Percentiles rank a stretch among this genome's conserved stretches.
These are phyloP conservation scores for Spongia lamella DNA, from an alignment of 37 sponge, comb jelly and placozoan genomes.

Conservation along the genomic window DNA sequence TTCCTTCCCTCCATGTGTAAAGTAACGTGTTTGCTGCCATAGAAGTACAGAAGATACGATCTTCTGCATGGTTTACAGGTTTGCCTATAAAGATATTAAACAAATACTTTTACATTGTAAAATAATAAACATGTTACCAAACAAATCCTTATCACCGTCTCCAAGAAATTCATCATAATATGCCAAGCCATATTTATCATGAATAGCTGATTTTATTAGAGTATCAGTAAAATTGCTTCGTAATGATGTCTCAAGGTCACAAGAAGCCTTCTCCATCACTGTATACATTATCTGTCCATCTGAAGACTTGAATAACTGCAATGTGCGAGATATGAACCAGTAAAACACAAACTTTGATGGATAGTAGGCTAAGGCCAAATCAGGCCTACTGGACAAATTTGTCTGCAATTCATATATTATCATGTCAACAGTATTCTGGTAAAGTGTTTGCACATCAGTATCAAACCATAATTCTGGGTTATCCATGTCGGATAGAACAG, in stretches of 20 bases:
- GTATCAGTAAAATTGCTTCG: constrained; percentile 22
- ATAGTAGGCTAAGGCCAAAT: constrained; percentile 57
- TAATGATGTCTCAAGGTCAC: constrained; percentile 4
- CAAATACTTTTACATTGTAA: too few species aligned
- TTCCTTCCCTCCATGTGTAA: constrained; percentile 38
- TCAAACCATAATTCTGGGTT: constrained; percentile 34
- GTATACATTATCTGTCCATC: constrained; percentile 13
- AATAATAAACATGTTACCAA: constrained; percentile 21
- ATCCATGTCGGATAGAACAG: constrained; percentile 1
- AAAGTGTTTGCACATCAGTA: constrained; percentile 44
- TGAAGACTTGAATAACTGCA: constrained; percentile 35
- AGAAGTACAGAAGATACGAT: constrained; percentile 39
- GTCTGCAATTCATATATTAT: constrained; percentile 27
- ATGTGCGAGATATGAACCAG: constrained; percentile 60
- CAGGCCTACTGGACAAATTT: constrained; percentile 53
- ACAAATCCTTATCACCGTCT: constrained; percentile 24
- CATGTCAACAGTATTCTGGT: constrained; percentile 36
- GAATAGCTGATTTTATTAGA: constrained; percentile 10
- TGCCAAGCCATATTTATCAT: neutral
- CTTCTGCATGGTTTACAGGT: constrained; percentile 36
- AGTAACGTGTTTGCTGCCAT: constrained; percentile 48
- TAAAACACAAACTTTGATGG: constrained; percentile 60
- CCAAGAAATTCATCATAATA: constrained; percentile 69
- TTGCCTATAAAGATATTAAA: constrained; percentile 18
- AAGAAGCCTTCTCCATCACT: constrained; percentile 28